A percentile compares a stretch with the other conserved stretches of the same genome.
phyloP scores from a whole-genome alignment of 2,888 invertebrate species.

The Amphipoea lucens region DNA sequence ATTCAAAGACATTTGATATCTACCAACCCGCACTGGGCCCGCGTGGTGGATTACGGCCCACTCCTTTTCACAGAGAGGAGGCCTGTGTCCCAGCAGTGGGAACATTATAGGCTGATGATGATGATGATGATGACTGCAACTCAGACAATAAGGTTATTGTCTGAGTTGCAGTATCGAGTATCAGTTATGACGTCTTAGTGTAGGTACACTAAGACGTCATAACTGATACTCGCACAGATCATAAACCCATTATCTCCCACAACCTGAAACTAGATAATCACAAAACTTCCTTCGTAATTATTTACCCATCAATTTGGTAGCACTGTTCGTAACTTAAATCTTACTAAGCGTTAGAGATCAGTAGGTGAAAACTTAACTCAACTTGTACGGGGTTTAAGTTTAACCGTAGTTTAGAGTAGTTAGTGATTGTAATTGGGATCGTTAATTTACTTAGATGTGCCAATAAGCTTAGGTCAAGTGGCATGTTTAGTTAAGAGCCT shows the following conservation, averaged over 20 bases:
- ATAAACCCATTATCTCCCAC: background rate
- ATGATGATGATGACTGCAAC: too few relatives aligned
- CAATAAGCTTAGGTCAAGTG: slow-evolving; percentile 41
- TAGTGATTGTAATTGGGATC: slow-evolving; percentile 59
- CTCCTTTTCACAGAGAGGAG: too few relatives aligned
- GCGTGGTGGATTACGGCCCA: too few relatives aligned
- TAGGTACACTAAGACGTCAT: background rate
- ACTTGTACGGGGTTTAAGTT: slow-evolving; percentile 52
- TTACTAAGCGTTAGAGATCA: slow-evolving; percentile 51
- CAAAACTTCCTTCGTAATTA: slow-evolving; percentile 13
- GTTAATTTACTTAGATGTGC: slow-evolving; percentile 57
- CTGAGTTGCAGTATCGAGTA: too few relatives aligned
- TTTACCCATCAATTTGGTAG: slow-evolving; percentile 38
- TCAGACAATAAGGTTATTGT: too few relatives aligned
- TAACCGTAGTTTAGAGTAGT: slow-evolving; percentile 60
- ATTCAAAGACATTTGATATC: too few relatives aligned
- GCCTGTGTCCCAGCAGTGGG: too few relatives aligned
- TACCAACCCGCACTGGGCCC: too few relatives aligned
- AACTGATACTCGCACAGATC: background rate
- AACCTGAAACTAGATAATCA: slow-evolving; percentile 1
- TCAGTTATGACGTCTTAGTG: too few relatives aligned
- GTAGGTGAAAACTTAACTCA: slow-evolving; percentile 54
- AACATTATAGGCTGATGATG: too few relatives aligned
- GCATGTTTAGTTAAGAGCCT: too few relatives aligned
- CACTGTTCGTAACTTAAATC: slow-evolving; percentile 31